Evolutionary conservation across 2,888 invertebrate species (phyloP).

Genomic region (Standfussiana lucernea): DNA sequence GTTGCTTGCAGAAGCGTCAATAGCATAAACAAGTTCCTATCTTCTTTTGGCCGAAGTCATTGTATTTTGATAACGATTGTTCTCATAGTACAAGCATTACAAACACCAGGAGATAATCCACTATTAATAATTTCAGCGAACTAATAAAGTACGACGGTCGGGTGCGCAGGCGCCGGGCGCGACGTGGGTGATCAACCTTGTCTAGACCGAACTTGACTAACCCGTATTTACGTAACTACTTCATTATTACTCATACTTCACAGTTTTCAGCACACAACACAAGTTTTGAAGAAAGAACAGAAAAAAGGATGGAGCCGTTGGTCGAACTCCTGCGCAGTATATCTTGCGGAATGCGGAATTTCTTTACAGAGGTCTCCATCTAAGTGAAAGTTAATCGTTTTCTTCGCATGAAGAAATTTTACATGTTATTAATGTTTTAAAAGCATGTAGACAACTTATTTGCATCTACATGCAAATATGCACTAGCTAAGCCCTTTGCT

Average conservation of each 20-base stretch:
- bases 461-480: no score
- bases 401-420: not conserved
- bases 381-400: not conserved
- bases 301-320: not conserved
- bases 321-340: not conserved
- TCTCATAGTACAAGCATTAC: slow-evolving; percentile 18
- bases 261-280: slow-evolving; percentile 44
- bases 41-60: not conserved
- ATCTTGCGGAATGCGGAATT: not conserved
- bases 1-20: not conserved
- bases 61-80: not conserved
- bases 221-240: slow-evolving; percentile 65
- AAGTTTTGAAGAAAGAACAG: slow-evolving; percentile 22
- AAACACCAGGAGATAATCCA: slow-evolving; percentile 50
- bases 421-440: not conserved
- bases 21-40: not conserved
- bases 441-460: no score
- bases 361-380: not conserved
- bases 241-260: slow-evolving; percentile 59
- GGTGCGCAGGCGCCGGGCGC: slow-evolving; percentile 66
- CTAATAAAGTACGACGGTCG: slow-evolving; percentile 45
- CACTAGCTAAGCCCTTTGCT: no score
- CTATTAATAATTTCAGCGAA: slow-evolving; percentile 61
- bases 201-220: slow-evolving; percentile 76
- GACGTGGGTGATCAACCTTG: slow-evolving; percentile 73